Evolutionary conservation across 2,888 invertebrate species (phyloP), one percentile per base, ranked within the genome.

Genomic region (Pandemis cinnamomeana): DNA sequence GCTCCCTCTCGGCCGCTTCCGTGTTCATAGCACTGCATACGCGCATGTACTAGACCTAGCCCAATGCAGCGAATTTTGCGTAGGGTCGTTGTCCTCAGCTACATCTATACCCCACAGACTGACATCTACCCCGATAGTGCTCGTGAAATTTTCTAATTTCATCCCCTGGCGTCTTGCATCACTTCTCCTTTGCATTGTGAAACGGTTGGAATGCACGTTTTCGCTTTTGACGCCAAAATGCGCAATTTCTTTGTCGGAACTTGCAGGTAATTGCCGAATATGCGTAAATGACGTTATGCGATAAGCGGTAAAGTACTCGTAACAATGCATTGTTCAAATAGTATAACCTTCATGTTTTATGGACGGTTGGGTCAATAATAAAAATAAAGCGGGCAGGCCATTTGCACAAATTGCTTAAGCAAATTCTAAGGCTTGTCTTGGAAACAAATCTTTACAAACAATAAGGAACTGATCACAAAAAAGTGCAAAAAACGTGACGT

Each of bases 61-160:
- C 91, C 94, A 94, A 94, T 94, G 94, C 94, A 93, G 93, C 87
- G 92, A 94, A 94, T 94, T 94, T 94, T 94, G 94, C 93, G 94
- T 94, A 92, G 91, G 94, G 91, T 94, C 94, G 87, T 89, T 88
- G 94, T 90, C 91, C 94, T 91, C 87, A 79, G 81, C 80, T 86
- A 89, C 82, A 87, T 86, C 87, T 86, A 84, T 87, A 87, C 80
- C 81, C 71, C 77, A 80, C 81, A 79, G 83, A 77, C 78, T 76
- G 78, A 80, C 80, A 79, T 76, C 76, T 80, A 82, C 83, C 78
- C 79, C 82, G 82, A 84, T 86, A 83, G 85, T 85, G 85, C 84
- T 81, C 78, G 80, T 81, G 81, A 85, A 85, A 85, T 83, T 73
- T 80, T 83, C 83, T 87, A 86, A 85, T 84, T 81, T 75, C 69